Evolutionary conservation across 2,113 vertebrate species (phyloP), one percentile per base, ranked within the genome.

Genomic region (Equus quagga): DNA sequence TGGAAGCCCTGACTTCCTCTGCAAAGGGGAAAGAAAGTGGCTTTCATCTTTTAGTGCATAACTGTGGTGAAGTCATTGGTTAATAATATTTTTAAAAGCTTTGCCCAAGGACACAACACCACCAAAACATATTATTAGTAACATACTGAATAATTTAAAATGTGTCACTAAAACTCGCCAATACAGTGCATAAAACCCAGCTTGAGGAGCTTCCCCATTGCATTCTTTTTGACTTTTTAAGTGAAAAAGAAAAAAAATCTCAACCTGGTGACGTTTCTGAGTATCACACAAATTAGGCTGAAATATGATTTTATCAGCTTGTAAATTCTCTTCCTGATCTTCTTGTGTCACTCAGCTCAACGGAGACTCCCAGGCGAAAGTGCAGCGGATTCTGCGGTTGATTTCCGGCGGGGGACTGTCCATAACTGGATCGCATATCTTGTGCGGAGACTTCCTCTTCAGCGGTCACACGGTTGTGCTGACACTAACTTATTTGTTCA

Each of bases 401-500:
- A 99, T 99, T 97, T 99, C 99, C 6, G 99, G 99, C 0, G 99
- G 99, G 10, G 99, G 99, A 7, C 95, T 99, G 8, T 99, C 99
- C 96, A 99, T 99, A 94, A 99, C 99, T 2, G 99, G 99, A 83
- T 99, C 99, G 0, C 99, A 99, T 94, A 99, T 99, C 98, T 95
- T 99, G 89, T 99, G 99, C 6, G 99, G 99, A 97, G 99, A 99
- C 98, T 99, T 99, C 96, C 99, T 99, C 54, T 99, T 99, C 97
- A 99, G 99, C 6, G 99, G 99, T 41, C 99, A 99, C 98, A 99
- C 99, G 0, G 99, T 99, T 87, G 98, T 99, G 93, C 99, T 99
- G 97, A 99, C 99, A 0, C 99, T 99, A 86, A 99, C 99, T 17
- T 99, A 99, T 92, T 98, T 99, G 93, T 99, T 99, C 98, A 99